Conservation (phyloP, 2,113 vertebrate species). For the Lepidothrix coronata region DNA sequence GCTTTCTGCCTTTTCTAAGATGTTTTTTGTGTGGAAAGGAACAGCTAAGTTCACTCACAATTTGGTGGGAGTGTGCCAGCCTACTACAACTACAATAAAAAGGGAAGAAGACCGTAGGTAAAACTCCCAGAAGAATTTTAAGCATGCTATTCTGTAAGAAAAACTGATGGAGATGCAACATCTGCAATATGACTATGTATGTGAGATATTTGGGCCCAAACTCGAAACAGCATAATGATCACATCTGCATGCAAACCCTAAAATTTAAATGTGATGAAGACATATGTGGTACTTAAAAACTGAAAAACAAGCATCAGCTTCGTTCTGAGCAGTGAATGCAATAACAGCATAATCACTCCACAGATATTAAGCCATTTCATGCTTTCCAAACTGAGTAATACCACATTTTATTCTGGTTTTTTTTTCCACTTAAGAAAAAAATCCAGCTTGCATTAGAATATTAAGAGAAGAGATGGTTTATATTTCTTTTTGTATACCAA, state of each 20-base stretch:
- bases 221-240: not conserved
- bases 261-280: constrained; percentile 1
- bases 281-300: not conserved
- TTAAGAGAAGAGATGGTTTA: not conserved
- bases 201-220: not conserved
- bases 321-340: not conserved
- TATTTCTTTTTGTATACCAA: not conserved
- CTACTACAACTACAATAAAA: not conserved
- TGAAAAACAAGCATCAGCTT: not conserved
- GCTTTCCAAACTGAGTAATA: not conserved
- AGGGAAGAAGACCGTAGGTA: not conserved
- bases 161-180: not conserved
- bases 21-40: not conserved
- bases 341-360: not conserved
- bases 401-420: not conserved
- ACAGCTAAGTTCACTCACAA: not conserved
- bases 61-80: not conserved
- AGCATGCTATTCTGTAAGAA: not conserved
- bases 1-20: not conserved
- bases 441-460: not conserved
- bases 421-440: not conserved
- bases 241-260: not conserved
- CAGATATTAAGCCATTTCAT: not conserved
- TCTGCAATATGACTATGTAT: not conserved
- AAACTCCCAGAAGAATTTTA: not conserved